Percentiles rank a stretch among this genome's conserved stretches.
Conservation (phyloP, 2,113 vertebrate species). For the Phodopus roborovskii region DNA sequence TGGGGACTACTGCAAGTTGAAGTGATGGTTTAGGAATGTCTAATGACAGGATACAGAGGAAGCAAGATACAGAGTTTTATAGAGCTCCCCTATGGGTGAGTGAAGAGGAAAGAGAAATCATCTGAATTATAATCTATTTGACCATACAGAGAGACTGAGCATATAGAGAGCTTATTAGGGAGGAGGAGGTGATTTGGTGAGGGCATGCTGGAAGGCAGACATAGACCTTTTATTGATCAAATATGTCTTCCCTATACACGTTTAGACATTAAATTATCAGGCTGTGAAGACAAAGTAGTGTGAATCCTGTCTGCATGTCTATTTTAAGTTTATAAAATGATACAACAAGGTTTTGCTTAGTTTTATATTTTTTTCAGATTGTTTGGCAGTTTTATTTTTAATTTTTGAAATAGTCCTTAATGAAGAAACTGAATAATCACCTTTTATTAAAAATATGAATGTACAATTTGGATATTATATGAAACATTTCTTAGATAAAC, state of each 20-base stretch:
- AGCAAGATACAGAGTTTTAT: background rate
- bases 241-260: constrained; percentile 40
- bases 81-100: background rate
- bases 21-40: background rate
- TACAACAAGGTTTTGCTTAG: constrained; percentile 1
- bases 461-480: constrained; percentile 13
- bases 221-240: constrained; percentile 19
- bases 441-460: constrained; percentile 9
- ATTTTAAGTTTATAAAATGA: constrained; percentile 26
- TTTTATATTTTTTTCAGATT: constrained; percentile 29
- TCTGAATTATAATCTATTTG: background rate
- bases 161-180: background rate
- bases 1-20: background rate
- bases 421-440: background rate
- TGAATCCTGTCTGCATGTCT: constrained; percentile 2
- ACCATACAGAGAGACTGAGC: background rate
- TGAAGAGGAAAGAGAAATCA: background rate
- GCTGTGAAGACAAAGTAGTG: background rate
- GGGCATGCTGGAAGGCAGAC: background rate
- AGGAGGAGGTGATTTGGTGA: background rate
- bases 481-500: background rate
- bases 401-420: constrained; percentile 7
- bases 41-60: background rate
- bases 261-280: background rate
- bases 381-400: background rate